Conservation (phyloP, 2,888 invertebrate species). For the Tortrix viridana region DNA sequence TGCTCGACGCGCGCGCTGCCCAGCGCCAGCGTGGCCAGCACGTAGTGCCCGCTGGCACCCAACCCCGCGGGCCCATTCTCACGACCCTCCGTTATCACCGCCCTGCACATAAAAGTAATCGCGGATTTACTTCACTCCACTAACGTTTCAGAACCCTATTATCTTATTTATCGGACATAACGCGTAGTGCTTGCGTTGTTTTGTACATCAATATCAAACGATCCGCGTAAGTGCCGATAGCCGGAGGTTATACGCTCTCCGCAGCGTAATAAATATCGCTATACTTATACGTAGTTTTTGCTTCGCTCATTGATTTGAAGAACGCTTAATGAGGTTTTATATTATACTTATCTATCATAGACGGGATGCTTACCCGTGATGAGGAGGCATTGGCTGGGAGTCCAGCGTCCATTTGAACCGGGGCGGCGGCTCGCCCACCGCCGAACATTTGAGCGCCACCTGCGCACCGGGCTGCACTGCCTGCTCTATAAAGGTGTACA, state of each 20-base stretch:
- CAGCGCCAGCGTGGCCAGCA: constrained; percentile 92
- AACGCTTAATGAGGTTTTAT: not conserved
- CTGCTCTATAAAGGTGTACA: constrained; percentile 93
- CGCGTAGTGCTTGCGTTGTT: constrained; percentile 35
- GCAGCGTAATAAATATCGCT: constrained; percentile 25
- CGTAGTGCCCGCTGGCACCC: constrained; percentile 85
- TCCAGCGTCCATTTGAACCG: constrained; percentile 76
- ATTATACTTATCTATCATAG: not conserved
- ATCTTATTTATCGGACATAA: constrained; percentile 36
- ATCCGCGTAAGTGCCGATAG: constrained; percentile 34
- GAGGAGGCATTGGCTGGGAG: constrained; percentile 72
- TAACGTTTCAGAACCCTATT: constrained; percentile 21
- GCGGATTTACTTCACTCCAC: constrained; percentile 31
- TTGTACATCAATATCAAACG: constrained; percentile 34
- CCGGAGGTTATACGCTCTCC: constrained; percentile 25
- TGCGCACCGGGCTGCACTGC: constrained; percentile 88
- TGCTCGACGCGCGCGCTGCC: constrained; percentile 91
- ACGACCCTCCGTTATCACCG: constrained; percentile 72
- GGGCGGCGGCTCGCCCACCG: constrained; percentile 94
- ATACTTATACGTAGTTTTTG: constrained; percentile 18
- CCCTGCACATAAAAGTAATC: constrained; percentile 52
- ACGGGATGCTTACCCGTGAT: constrained; percentile 69
- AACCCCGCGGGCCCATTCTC: constrained; percentile 69
- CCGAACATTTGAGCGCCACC: constrained; percentile 93
- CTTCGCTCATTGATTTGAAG: not conserved